Percentiles rank a stretch among this genome's conserved stretches.
Evolutionary conservation across 2,888 invertebrate genomes (phyloP).

Genomic region (Callimorpha dominula): DNA sequence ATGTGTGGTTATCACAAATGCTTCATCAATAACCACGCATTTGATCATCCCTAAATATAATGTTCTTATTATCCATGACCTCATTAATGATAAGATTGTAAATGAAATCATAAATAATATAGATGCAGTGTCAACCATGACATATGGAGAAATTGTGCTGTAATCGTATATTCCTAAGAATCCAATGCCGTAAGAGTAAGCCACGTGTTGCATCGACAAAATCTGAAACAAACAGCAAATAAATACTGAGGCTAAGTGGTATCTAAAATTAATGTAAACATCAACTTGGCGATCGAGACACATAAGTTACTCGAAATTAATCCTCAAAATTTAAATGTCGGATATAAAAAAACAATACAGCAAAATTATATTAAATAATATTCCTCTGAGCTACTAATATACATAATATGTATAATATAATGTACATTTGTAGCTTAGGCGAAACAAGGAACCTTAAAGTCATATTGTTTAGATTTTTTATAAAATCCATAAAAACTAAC

Average conservation of each 20-base stretch:
- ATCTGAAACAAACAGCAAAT: background rate
- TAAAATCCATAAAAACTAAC: too few relatives aligned
- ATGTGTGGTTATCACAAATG: slow-evolving; percentile 52
- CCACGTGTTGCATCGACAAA: slow-evolving; percentile 53
- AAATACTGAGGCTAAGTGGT: too few relatives aligned
- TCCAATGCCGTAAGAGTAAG: slow-evolving; percentile 68
- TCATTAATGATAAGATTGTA: slow-evolving; percentile 60
- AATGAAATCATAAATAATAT: slow-evolving; percentile 64
- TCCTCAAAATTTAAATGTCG: too few relatives aligned
- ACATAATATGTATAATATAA: too few relatives aligned
- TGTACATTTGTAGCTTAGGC: too few relatives aligned
- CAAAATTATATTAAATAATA: too few relatives aligned
- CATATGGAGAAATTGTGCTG: slow-evolving; percentile 66
- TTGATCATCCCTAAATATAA: slow-evolving; percentile 56
- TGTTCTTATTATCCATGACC: slow-evolving; percentile 66
- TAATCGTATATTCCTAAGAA: slow-evolving; percentile 72
- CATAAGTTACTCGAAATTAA: too few relatives aligned
- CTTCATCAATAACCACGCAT: slow-evolving; percentile 58
- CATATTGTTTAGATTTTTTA: too few relatives aligned
- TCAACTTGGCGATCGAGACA: too few relatives aligned
- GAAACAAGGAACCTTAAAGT: background rate
- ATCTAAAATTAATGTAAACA: too few relatives aligned
- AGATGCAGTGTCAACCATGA: slow-evolving; percentile 72
- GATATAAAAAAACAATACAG: too few relatives aligned
- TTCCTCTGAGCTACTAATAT: too few relatives aligned